A percentile compares a stretch with the other conserved stretches of the same genome.
Conservation (phyloP, 2,797 vertebrate species). For the Poecilia velifera region DNA sequence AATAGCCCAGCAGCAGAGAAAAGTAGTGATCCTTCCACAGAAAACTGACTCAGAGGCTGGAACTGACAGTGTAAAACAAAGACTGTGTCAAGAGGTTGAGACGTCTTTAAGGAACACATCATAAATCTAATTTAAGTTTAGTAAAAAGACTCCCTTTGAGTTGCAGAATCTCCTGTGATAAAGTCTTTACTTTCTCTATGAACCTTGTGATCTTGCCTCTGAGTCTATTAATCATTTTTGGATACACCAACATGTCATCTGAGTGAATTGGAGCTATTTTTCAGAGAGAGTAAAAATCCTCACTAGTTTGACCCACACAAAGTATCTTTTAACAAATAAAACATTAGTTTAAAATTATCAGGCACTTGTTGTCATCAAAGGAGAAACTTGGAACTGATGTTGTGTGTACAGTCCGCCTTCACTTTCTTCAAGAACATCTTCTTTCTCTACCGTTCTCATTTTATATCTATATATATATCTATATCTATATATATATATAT, state of each 20-base stretch:
- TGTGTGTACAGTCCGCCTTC: conserved; percentile 36
- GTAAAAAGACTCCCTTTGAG: conserved; percentile 34
- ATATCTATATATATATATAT: no score
- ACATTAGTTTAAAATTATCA: background rate
- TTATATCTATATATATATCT: background rate
- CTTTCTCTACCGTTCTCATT: background rate
- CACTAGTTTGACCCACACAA: background rate
- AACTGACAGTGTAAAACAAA: conserved; percentile 45
- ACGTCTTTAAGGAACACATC: conserved; percentile 29
- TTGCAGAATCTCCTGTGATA: conserved; percentile 11
- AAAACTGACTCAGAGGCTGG: conserved; percentile 36
- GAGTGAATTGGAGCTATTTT: background rate
- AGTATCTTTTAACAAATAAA: conserved; percentile 2
- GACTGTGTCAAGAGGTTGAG: conserved; percentile 20
- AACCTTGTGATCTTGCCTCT: conserved; percentile 9
- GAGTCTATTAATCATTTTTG: conserved; percentile 1
- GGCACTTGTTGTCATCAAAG: background rate
- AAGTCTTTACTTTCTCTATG: conserved; percentile 13
- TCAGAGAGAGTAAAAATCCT: background rate
- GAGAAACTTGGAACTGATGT: conserved; percentile 1
- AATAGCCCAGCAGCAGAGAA: conserved; percentile 25
- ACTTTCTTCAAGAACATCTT: conserved; percentile 20
- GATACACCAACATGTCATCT: conserved; percentile 1
- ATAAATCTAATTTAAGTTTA: conserved; percentile 41
- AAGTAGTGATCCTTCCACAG: conserved; percentile 24